Evolutionary conservation across 2,888 invertebrate genomes (phyloP).

Genomic region (Hydrotaea diabolus): DNA sequence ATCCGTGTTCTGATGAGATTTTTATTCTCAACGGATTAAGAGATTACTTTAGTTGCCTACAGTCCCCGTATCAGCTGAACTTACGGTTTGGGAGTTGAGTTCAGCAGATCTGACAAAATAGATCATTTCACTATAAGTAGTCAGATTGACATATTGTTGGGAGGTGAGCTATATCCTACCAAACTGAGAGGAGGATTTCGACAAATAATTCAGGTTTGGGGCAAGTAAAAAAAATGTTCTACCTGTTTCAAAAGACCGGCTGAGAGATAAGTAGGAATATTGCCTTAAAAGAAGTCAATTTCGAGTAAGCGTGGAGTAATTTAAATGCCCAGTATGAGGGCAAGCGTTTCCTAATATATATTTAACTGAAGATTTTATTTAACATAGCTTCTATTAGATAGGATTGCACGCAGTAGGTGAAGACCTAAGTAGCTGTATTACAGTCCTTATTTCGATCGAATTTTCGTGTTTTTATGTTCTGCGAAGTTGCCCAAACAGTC

Average conservation of each 20-base stretch:
- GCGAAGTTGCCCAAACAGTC: not conserved
- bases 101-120: too few relatives aligned
- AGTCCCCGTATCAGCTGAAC: too few relatives aligned
- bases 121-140: too few relatives aligned
- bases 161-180: too few relatives aligned
- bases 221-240: conserved; percentile 43
- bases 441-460: not conserved
- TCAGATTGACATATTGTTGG: too few relatives aligned
- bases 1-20: too few relatives aligned
- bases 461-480: conserved; percentile 20
- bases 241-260: conserved; percentile 12
- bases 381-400: not conserved
- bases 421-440: conserved; percentile 19
- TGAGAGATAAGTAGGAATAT: conserved; percentile 8
- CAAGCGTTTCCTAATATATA: conserved; percentile 47
- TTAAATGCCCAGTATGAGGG: conserved; percentile 28
- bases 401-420: not conserved
- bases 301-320: conserved; percentile 35
- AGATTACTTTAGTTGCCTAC: too few relatives aligned
- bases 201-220: too few relatives aligned
- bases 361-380: conserved; percentile 13
- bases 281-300: not conserved
- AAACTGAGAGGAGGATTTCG: too few relatives aligned
- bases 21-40: too few relatives aligned
- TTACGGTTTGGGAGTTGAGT: too few relatives aligned